Evolutionary conservation across 37 sponge, comb jelly and placozoan genomes (phyloP).

Genomic region (Hexactinellida sp.): DNA sequence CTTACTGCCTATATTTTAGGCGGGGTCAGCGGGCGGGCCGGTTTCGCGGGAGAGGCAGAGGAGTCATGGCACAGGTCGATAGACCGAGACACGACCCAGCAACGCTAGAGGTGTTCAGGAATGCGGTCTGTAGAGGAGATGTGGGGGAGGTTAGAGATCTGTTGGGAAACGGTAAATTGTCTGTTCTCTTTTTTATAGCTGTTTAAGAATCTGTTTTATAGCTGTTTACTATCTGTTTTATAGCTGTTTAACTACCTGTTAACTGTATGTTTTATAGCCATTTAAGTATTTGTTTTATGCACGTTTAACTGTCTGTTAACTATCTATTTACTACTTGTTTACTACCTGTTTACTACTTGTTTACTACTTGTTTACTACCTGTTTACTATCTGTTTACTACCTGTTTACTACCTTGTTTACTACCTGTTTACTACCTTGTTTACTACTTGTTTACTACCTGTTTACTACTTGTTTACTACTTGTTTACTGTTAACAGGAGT

Average conservation of each 20-base stretch:
- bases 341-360: too few species aligned
- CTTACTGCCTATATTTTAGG: too few species aligned
- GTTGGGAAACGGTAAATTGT: constrained; percentile 21
- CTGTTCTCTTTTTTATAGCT: neutral
- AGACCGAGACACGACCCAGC: neutral
- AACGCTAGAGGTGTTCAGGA: constrained; percentile 21
- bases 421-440: too few species aligned
- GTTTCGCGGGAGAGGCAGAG: neutral
- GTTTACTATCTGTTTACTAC: too few species aligned
- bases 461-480: too few species aligned
- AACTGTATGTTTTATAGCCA: neutral
- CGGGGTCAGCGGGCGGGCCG: neutral
- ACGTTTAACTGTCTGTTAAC: neutral
- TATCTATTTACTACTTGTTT: too few species aligned
- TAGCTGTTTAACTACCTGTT: too few species aligned
- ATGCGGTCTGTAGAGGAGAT: constrained; percentile 26
- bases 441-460: too few species aligned
- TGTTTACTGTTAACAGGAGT: constrained; percentile 21
- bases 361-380: too few species aligned
- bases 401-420: too few species aligned
- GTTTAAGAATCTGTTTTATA: neutral
- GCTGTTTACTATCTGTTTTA: too few species aligned
- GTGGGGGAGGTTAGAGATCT: constrained; percentile 15
- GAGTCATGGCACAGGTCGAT: neutral
- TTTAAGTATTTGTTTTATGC: neutral